phyloP scores from a whole-genome alignment of 1,140 invertebrate genomes.

The Trichonephila inaurata region DNA sequence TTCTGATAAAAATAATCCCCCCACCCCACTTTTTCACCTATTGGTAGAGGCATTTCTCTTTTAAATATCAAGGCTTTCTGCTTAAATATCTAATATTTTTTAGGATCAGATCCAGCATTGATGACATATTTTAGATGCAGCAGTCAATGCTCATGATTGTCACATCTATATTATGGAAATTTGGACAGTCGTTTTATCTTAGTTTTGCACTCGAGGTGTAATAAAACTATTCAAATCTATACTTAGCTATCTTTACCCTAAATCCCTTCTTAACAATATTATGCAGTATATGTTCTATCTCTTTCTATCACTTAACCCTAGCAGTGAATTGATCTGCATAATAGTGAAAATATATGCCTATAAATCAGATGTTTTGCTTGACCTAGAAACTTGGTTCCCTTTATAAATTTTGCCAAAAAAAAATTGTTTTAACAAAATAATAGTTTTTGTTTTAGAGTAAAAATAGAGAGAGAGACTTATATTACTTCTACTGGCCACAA shows the following conservation, averaged over 20 bases:
- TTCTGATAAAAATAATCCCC: constrained; percentile 7
- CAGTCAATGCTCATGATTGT: constrained; percentile 73
- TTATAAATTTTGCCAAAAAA: neutral
- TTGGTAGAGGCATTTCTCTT: constrained; percentile 45
- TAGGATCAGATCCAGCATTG: constrained; percentile 37
- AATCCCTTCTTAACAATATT: neutral
- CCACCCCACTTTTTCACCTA: constrained; percentile 44
- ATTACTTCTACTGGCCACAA: constrained; percentile 68
- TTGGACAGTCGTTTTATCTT: constrained; percentile 59
- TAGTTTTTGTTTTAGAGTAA: neutral
- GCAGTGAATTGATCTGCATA: neutral
- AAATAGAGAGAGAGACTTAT: constrained; percentile 59
- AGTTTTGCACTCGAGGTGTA: constrained; percentile 45
- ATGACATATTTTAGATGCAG: constrained; percentile 55
- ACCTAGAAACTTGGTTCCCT: neutral
- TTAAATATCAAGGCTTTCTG: constrained; percentile 33
- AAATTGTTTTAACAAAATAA: neutral
- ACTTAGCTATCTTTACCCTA: constrained; percentile 18
- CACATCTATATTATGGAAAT: constrained; percentile 68
- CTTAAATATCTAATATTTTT: constrained; percentile 20
- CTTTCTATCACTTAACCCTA: constrained; percentile 30
- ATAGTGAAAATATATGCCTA: constrained; percentile 1
- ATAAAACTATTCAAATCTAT: constrained; percentile 69
- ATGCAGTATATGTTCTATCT: constrained; percentile 31
- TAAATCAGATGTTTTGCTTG: neutral